Evolutionary conservation across 2,113 vertebrate genomes (phyloP), one percentile per base, ranked within the genome.

Genomic region (Heptranchias perlo): DNA sequence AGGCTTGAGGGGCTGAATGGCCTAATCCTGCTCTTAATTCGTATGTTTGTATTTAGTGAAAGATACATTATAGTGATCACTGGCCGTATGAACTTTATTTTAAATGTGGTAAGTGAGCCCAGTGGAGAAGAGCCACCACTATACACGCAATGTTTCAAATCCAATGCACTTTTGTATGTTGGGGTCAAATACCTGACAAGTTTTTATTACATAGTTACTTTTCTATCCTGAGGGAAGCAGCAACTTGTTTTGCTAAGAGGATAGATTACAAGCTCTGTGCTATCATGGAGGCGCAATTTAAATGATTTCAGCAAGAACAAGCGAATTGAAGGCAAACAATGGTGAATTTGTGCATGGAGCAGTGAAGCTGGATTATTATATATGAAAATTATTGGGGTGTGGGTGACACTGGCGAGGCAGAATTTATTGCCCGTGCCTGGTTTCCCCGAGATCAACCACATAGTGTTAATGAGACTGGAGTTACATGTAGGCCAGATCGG

Each of bases 241-340:
- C 86, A 54, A n/a, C 52, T 31, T n/a, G 31, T 58, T 91, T 91
- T 91, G 49, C 49, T 54, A 89, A 89, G 86, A 25, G 28, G 47
- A 89, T 89, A 31, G 35, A 35, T 91, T 54, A 58, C 87, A 91
- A 54, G 52, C 11, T 31, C 25, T 94, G 25, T 65, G n/a, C 39
- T 5, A 25, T 94, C 92, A 67, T 21, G 10, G n/a, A 94, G n/a
- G 61, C 4, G 47, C 39, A 62, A 47, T 67, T 65, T 47, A 11
- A 94, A 94, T 94, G 18, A 94, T 67, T 94, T 94, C 62, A 23
- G 92, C 62, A 94, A 64, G 10, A 67, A 94, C 58, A 94, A 64
- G 91, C 21, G n/a, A 94, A 64, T 47, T 65, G 39, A 94, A 67
- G 58, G 64, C 21, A 93, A 64, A 47, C 39, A 94, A 94, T 64